Conservation (phyloP, 1,140 invertebrate species). For the Drosophila repletoides region DNA sequence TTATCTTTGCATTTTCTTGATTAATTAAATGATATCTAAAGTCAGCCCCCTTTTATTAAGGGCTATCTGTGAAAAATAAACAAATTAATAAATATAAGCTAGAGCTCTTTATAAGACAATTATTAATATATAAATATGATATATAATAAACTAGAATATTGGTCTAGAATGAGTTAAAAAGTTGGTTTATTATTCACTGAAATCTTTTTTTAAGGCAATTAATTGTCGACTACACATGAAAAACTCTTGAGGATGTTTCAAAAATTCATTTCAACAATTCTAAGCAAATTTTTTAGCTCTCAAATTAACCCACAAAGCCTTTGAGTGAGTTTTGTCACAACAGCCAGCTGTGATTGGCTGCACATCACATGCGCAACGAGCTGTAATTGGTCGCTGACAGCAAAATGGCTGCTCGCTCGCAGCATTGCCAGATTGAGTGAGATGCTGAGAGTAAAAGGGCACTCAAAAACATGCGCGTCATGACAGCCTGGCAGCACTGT, state of each 20-base stretch:
- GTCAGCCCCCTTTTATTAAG: no score
- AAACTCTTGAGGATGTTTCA: not conserved
- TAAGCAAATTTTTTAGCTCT: not conserved
- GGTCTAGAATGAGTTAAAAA: no score
- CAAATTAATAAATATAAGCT: no score
- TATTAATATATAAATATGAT: no score
- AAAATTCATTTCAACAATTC: no score
- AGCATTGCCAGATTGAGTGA: conserved; percentile 46
- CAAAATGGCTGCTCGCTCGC: conserved; percentile 57
- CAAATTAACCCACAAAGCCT: not conserved
- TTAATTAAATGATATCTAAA: no score
- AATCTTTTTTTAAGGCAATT: not conserved
- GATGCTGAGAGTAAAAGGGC: conserved; percentile 19
- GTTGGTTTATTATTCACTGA: no score
- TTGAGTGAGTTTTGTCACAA: conserved; percentile 14
- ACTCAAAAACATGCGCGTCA: conserved; percentile 28
- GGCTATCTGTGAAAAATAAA: no score
- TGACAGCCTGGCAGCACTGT: conserved; percentile 4
- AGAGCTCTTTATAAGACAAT: no score
- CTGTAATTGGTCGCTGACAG: conserved; percentile 38
- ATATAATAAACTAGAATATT: no score
- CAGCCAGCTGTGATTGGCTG: conserved; percentile 37
- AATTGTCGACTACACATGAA: no score
- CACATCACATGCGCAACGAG: not conserved
- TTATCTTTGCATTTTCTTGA: no score